Evolutionary conservation across 2,113 vertebrate genomes (phyloP).

Genomic region (Crypturellus undulatus): DNA sequence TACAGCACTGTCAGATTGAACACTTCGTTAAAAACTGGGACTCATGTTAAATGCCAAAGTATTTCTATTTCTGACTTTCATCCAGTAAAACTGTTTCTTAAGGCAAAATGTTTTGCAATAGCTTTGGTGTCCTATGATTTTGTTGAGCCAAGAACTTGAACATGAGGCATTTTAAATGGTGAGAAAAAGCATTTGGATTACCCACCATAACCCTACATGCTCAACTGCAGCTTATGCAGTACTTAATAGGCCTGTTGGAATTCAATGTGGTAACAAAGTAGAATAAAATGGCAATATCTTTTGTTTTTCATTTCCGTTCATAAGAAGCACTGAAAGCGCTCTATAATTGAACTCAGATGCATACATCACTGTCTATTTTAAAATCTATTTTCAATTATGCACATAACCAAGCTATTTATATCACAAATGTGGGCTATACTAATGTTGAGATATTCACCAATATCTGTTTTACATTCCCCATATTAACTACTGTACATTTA

Average conservation of each 20-base stretch:
- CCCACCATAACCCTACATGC: not conserved
- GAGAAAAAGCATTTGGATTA: not conserved
- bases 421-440: not conserved
- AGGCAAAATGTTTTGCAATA: not conserved
- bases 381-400: not conserved
- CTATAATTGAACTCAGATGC: not conserved
- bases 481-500: not conserved
- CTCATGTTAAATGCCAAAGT: not conserved
- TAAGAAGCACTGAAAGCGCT: not conserved
- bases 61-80: slow-evolving; percentile 8
- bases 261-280: not conserved
- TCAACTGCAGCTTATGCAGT: not conserved
- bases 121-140: not conserved
- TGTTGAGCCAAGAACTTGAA: not conserved
- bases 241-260: not conserved
- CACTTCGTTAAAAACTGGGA: not conserved
- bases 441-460: not conserved
- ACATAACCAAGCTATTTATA: not conserved
- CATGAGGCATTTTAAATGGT: not conserved
- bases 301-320: not conserved
- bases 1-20: not conserved
- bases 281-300: not conserved
- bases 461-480: not conserved
- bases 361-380: not conserved
- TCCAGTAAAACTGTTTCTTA: not conserved